Evolutionary conservation across 2,888 invertebrate species (phyloP).

Genomic region (Ormyrus thymus): DNA sequence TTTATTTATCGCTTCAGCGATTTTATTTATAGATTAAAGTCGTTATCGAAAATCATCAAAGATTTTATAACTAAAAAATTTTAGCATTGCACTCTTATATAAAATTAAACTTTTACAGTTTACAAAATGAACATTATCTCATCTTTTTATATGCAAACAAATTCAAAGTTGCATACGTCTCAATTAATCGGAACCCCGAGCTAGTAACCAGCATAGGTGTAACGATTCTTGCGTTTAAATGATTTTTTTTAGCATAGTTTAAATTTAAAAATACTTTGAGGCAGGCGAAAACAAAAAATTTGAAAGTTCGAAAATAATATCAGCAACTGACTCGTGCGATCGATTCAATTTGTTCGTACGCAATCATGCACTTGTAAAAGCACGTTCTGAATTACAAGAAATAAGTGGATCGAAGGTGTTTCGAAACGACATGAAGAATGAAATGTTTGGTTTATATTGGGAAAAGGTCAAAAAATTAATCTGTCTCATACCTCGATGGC

Average conservation of each 20-base stretch:
- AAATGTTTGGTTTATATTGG: too few species aligned
- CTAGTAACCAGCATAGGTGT: slow-evolving; percentile 40
- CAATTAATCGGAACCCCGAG: slow-evolving; percentile 12
- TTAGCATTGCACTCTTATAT: too few species aligned
- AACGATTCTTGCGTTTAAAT: slow-evolving; percentile 21
- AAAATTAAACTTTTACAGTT: too few species aligned
- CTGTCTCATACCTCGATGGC: slow-evolving; percentile 55
- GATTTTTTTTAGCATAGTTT: slow-evolving; percentile 36
- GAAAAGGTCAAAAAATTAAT: not conserved
- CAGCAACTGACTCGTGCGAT: slow-evolving; percentile 47
- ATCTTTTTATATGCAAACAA: slow-evolving; percentile 22
- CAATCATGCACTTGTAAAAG: slow-evolving; percentile 41
- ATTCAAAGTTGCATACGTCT: slow-evolving; percentile 38
- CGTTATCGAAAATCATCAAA: too few species aligned
- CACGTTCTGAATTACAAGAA: slow-evolving; percentile 29
- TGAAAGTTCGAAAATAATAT: slow-evolving; percentile 25
- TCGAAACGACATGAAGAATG: not conserved
- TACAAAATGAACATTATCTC: too few species aligned
- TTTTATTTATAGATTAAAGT: too few species aligned
- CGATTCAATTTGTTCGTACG: slow-evolving; percentile 48
- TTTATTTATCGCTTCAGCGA: not conserved
- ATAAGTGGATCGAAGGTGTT: slow-evolving; percentile 20
- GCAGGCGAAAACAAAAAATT: slow-evolving; percentile 45
- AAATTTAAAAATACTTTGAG: slow-evolving; percentile 35
- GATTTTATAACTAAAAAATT: too few species aligned